Conservation (phyloP, 2,113 vertebrate genomes). For the Thalassarche chlororhynchos region DNA sequence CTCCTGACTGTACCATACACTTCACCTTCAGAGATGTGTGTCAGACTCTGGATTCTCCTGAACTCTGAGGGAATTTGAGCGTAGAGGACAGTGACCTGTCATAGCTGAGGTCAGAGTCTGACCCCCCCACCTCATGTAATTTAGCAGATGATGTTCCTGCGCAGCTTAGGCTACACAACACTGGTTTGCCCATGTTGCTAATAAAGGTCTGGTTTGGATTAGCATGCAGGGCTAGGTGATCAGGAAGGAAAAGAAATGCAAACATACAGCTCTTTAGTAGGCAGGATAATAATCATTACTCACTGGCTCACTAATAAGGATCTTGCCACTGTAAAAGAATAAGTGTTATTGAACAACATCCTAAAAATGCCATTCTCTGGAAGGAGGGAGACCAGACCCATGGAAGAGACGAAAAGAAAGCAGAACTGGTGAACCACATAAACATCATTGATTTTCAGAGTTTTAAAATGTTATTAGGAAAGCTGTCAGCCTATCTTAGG, state of each 20-base stretch:
- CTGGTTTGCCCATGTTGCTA: background rate
- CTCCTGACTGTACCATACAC: background rate
- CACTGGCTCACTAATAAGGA: background rate
- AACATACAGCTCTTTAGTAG: background rate
- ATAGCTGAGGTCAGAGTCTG: background rate
- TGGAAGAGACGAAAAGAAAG: background rate
- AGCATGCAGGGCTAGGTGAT: background rate
- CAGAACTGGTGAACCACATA: background rate
- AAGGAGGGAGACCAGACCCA: background rate
- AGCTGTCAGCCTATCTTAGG: background rate
- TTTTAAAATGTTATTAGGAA: background rate
- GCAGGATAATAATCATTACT: background rate
- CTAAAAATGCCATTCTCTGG: background rate
- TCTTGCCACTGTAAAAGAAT: background rate
- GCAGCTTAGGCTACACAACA: background rate
- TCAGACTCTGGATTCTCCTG: background rate
- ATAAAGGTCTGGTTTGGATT: background rate
- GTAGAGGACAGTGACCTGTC: background rate
- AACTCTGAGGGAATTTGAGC: background rate
- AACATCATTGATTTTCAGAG: background rate
- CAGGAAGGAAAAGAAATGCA: background rate
- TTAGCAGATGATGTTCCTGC: background rate
- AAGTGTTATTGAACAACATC: background rate
- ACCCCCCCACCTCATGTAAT: background rate
- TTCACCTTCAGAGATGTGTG: background rate